phyloP scores from a whole-genome alignment of 2,113 vertebrate species.

The Eudorcas thomsonii region DNA sequence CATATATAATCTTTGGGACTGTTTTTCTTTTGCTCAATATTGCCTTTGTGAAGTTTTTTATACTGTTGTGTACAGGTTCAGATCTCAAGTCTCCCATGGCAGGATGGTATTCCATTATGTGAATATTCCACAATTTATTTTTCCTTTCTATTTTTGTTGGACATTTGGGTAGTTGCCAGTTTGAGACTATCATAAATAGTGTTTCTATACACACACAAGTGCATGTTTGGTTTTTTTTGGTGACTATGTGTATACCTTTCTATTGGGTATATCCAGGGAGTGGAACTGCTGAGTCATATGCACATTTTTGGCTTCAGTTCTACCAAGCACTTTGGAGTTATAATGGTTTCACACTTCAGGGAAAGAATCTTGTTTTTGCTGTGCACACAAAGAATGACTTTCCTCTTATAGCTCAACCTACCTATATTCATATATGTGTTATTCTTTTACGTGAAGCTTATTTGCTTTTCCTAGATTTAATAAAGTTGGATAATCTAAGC shows the following conservation, averaged over 20 bases:
- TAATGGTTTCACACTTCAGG: background rate
- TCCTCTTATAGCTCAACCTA: background rate
- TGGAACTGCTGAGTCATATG: background rate
- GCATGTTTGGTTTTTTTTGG: background rate
- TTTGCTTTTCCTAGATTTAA: slow-evolving; percentile 31
- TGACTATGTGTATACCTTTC: background rate
- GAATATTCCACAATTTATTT: slow-evolving; percentile 11
- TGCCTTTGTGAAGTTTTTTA: background rate
- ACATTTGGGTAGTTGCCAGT: slow-evolving; percentile 8
- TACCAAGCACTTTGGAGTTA: background rate
- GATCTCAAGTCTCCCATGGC: background rate
- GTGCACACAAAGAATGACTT: background rate
- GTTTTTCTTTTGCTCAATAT: slow-evolving; percentile 8
- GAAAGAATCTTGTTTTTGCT: background rate
- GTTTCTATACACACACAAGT: background rate
- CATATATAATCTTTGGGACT: background rate
- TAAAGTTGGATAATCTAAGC: background rate
- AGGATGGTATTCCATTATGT: background rate
- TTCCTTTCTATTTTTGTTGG: background rate
- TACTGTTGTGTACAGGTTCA: background rate
- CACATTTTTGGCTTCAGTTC: background rate
- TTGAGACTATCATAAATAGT: background rate
- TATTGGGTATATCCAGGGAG: background rate
- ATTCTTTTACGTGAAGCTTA: background rate
- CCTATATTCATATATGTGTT: background rate